phyloP scores from a whole-genome alignment of 2,113 vertebrate genomes.

The Etheostoma cragini region DNA sequence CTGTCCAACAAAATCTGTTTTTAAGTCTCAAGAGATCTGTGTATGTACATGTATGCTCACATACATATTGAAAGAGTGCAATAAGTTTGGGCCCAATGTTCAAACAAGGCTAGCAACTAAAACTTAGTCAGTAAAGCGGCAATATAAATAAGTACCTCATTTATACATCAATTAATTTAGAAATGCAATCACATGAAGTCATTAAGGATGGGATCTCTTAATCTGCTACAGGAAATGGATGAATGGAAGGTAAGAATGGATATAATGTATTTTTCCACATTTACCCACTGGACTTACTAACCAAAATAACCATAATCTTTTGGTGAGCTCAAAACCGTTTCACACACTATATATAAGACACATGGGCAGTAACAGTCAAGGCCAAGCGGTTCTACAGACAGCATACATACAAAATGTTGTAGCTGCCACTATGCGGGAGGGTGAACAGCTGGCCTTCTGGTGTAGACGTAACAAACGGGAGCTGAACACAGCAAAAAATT shows the following conservation, averaged over 20 bases:
- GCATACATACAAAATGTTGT: constrained; percentile 36
- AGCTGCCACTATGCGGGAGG: constrained; percentile 25
- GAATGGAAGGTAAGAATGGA: neutral
- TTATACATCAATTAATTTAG: constrained; percentile 27
- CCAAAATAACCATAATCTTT: neutral
- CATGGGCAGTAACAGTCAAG: neutral
- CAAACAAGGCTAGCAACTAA: neutral
- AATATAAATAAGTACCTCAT: constrained; percentile 27
- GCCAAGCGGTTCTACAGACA: constrained; percentile 2
- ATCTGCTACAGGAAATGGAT: neutral
- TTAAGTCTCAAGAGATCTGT: constrained; percentile 37
- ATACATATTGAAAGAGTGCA: constrained; percentile 1
- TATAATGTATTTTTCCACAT: neutral
- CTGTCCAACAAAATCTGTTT: constrained; percentile 28
- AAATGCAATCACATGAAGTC: constrained; percentile 36
- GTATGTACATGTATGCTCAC: neutral
- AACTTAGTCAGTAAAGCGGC: constrained; percentile 28
- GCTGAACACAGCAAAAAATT: constrained; percentile 33
- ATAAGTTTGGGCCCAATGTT: neutral
- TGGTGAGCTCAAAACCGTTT: neutral
- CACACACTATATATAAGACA: neutral
- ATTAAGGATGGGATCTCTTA: constrained; percentile 3
- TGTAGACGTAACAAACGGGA: constrained; percentile 52
- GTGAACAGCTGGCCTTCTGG: constrained; percentile 48
- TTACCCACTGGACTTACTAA: neutral